A percentile compares a stretch with the other conserved stretches of the same genome.
Evolutionary conservation across 2,888 invertebrate species (phyloP).

Genomic region (Cheilosia scutellata): DNA sequence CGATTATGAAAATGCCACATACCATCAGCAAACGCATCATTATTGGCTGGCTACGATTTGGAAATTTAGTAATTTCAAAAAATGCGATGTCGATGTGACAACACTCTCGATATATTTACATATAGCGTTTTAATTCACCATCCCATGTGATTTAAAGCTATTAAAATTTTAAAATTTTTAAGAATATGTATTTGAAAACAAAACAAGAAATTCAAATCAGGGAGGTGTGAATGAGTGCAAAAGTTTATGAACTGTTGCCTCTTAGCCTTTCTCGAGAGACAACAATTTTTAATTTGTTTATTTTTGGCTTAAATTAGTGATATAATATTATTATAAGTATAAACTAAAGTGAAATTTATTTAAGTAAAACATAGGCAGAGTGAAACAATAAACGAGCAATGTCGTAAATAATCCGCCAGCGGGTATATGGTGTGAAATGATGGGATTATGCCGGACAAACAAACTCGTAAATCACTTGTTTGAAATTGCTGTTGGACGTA

Average conservation of each 20-base stretch:
- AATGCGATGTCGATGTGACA: slow-evolving; percentile 18
- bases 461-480: slow-evolving; percentile 18
- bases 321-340: slow-evolving; percentile 6
- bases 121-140: slow-evolving; percentile 3
- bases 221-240: slow-evolving; percentile 7
- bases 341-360: slow-evolving; percentile 11
- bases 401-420: slow-evolving; percentile 22
- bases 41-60: not conserved
- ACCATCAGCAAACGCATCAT: slow-evolving; percentile 1
- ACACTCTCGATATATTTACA: slow-evolving; percentile 10
- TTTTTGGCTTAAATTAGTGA: slow-evolving; percentile 39
- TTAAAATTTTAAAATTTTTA: slow-evolving; percentile 14
- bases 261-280: not conserved
- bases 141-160: slow-evolving; percentile 16
- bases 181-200: not conserved
- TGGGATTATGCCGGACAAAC: slow-evolving; percentile 28
- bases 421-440: slow-evolving; percentile 7
- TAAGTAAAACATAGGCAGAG: not conserved
- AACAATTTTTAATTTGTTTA: slow-evolving; percentile 29
- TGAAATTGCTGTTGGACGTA: slow-evolving; percentile 27
- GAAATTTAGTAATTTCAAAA: slow-evolving; percentile 3
- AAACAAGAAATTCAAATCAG: not conserved
- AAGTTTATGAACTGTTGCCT: not conserved
- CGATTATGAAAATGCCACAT: slow-evolving; percentile 2
- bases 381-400: slow-evolving; percentile 6